A percentile compares a stretch with the other conserved stretches of the same genome.
Conservation (phyloP, 2,113 vertebrate species). For the Heterotis niloticus region DNA sequence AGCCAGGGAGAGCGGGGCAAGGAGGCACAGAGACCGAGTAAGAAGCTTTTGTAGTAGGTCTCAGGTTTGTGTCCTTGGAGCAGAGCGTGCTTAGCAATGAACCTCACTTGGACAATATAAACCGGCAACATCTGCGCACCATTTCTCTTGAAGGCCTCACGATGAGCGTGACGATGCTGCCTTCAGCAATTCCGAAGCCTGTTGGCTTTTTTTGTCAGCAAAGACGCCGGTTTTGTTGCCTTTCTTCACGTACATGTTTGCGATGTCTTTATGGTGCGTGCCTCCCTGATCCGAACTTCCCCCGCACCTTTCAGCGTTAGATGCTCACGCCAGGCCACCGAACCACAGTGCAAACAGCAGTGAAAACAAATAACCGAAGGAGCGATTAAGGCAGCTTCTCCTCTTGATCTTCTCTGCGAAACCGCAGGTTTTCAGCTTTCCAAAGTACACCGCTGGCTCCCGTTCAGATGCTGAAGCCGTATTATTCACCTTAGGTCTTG, state of each 20-base stretch:
- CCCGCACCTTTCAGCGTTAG: background rate
- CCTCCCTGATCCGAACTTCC: constrained; percentile 5
- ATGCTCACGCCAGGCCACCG: background rate
- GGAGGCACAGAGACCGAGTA: no score
- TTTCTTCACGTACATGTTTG: background rate
- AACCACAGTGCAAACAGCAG: background rate
- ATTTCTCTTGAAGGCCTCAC: no score
- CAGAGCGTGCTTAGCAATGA: no score
- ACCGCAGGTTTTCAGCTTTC: background rate
- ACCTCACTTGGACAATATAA: no score
- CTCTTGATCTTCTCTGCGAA: background rate
- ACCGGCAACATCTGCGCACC: no score
- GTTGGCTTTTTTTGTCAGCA: background rate
- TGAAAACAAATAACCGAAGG: background rate
- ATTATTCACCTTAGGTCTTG: constrained; percentile 44
- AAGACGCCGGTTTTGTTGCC: background rate
- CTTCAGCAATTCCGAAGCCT: background rate
- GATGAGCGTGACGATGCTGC: no score
- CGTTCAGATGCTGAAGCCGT: background rate
- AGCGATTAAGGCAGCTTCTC: background rate
- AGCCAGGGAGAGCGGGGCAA: background rate
- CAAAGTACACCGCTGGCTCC: background rate
- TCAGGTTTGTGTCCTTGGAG: no score
- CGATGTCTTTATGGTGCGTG: background rate
- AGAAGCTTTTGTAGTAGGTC: no score